These are phyloP conservation scores for Oasisia sp. DNA, from an alignment of 2,888 invertebrate species.

Conservation along the genomic window DNA sequence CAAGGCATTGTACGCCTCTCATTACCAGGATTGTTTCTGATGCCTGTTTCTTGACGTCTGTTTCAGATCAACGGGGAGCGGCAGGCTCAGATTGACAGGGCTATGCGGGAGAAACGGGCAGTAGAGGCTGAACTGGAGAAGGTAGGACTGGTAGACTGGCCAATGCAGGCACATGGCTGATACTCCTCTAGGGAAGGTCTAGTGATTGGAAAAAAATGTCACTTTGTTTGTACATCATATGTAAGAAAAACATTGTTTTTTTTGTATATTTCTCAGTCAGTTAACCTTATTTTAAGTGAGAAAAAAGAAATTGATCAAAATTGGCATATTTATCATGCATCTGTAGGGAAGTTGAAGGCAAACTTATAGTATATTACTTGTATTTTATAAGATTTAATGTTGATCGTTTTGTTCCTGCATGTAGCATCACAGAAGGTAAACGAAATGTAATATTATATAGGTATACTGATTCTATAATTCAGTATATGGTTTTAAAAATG, in stretches of 20 bases:
- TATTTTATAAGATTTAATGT: neutral
- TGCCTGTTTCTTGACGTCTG: neutral
- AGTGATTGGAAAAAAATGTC: no score
- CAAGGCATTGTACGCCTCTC: no score
- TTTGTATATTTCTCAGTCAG: no score
- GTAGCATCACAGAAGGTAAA: no score
- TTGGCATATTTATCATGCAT: no score
- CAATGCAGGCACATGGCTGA: neutral
- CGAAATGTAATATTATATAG: neutral
- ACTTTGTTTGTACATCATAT: no score
- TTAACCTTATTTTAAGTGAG: no score
- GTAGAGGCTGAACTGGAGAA: constrained; percentile 62
- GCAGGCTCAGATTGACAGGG: constrained; percentile 57
- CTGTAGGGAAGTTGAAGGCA: neutral
- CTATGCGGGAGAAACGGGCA: constrained; percentile 59
- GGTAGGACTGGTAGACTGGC: constrained; percentile 40
- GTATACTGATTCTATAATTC: neutral
- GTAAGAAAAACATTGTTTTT: no score
- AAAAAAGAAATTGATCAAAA: no score
- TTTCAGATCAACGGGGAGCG: constrained; percentile 47
- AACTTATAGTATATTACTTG: neutral
- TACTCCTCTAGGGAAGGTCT: no score
- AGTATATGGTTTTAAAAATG: neutral
- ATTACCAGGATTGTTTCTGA: no score
- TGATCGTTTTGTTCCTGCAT: neutral